Evolutionary conservation across 2,797 vertebrate genomes (phyloP).

Genomic region (Cyprinella venusta): DNA sequence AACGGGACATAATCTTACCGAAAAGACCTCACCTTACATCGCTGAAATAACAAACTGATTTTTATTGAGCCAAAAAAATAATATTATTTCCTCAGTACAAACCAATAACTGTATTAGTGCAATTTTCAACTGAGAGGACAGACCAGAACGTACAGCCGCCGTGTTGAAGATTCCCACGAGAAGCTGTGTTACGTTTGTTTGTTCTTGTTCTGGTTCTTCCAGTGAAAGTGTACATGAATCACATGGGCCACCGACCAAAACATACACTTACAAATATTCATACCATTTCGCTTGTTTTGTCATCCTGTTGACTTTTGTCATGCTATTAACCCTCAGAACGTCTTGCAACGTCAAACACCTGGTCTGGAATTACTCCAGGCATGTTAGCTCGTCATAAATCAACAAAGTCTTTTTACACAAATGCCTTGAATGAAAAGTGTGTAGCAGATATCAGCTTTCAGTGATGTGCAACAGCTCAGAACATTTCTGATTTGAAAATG

Average conservation of each 20-base stretch:
- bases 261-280: conserved; percentile 51
- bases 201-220: conserved; percentile 25
- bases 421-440: background rate
- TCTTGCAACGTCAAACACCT: conserved; percentile 16
- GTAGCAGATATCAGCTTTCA: background rate
- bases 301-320: conserved; percentile 31
- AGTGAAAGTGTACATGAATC: conserved; percentile 28
- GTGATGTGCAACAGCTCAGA: background rate
- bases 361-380: conserved; percentile 28
- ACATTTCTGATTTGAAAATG: background rate
- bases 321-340: conserved; percentile 17
- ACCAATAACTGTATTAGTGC: conserved; percentile 65
- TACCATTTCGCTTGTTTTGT: conserved; percentile 10
- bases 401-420: conserved; percentile 25
- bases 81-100: conserved; percentile 67
- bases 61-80: conserved; percentile 62
- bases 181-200: conserved; percentile 50
- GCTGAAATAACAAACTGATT: conserved; percentile 50
- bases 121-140: conserved; percentile 56
- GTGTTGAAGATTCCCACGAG: conserved; percentile 63
- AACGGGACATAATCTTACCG: conserved; percentile 45
- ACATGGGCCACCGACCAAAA: conserved; percentile 20
- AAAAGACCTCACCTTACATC: conserved; percentile 48
- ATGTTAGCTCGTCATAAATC: conserved; percentile 11
- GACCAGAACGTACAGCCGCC: background rate